phyloP scores from a whole-genome alignment of 2,888 invertebrate species.

The Agrotis segetum region DNA sequence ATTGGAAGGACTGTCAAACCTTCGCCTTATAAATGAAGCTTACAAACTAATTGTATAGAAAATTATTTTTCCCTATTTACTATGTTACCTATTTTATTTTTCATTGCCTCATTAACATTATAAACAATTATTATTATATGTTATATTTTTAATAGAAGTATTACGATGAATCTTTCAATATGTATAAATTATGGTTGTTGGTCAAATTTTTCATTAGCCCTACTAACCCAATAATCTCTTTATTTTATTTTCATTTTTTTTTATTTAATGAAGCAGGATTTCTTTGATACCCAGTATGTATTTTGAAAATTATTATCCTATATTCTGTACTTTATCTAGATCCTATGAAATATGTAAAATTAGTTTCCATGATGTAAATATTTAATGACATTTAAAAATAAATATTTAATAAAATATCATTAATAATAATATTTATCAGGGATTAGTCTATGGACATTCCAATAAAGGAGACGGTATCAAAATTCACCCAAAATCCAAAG shows the following conservation, averaged over 20 bases:
- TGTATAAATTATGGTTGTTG: background rate
- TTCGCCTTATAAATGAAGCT: slow-evolving; percentile 48
- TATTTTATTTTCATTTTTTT: slow-evolving; percentile 43
- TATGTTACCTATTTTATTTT: slow-evolving; percentile 48
- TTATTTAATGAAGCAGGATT: slow-evolving; percentile 31
- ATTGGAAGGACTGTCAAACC: slow-evolving; percentile 47
- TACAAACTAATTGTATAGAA: slow-evolving; percentile 32
- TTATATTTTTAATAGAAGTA: slow-evolving; percentile 54
- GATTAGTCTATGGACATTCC: slow-evolving; percentile 39
- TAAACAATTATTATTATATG: slow-evolving; percentile 43
- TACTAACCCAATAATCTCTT: slow-evolving; percentile 45
- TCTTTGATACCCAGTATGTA: slow-evolving; percentile 30
- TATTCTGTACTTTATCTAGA: slow-evolving; percentile 30
- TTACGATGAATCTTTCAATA: slow-evolving; percentile 50
- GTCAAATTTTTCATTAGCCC: slow-evolving; percentile 32
- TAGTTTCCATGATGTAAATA: slow-evolving; percentile 58
- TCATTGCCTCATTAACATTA: slow-evolving; percentile 53
- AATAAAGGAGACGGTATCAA: too few species aligned
- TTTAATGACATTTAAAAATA: slow-evolving; percentile 52
- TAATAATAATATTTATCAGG: slow-evolving; percentile 45
- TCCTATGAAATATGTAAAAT: slow-evolving; percentile 43
- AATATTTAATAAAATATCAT: slow-evolving; percentile 40
- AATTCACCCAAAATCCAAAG: too few species aligned
- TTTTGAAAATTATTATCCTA: slow-evolving; percentile 32
- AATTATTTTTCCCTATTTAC: slow-evolving; percentile 22